Percentiles rank a stretch among this genome's conserved stretches.
Evolutionary conservation across 2,113 vertebrate species (phyloP).

Genomic region (Deroptyus accipitrinus): DNA sequence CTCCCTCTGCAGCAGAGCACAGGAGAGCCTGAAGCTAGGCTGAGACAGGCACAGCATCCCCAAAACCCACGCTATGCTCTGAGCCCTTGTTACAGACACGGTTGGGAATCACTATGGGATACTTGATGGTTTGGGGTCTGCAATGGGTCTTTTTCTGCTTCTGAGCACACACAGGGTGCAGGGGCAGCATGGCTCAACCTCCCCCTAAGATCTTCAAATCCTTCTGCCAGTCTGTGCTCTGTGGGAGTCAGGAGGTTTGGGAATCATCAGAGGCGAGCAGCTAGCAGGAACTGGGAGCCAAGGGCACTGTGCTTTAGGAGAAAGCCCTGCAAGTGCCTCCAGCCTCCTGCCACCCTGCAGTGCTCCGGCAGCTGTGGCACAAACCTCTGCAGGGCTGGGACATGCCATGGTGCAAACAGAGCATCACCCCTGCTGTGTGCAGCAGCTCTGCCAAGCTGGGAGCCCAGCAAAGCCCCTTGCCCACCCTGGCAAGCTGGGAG

Average conservation of each 20-base stretch:
- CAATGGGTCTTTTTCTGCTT: background rate
- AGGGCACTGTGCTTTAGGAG: background rate
- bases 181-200: background rate
- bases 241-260: background rate
- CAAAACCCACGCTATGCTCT: fast-evolving
- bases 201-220: background rate
- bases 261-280: background rate
- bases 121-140: background rate
- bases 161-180: background rate
- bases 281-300: fast-evolving
- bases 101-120: background rate
- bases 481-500: background rate
- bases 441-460: background rate
- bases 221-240: background rate
- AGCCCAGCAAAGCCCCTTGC: background rate
- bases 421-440: background rate
- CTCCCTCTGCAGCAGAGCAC: background rate
- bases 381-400: background rate
- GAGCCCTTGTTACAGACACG: fast-evolving
- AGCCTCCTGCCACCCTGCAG: background rate
- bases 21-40: background rate
- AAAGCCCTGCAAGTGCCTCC: background rate
- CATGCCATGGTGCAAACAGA: fast-evolving
- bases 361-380: background rate
- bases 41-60: background rate